phyloP scores from a whole-genome alignment of 64 coral and sea anemone species.

The Actinia equina region DNA sequence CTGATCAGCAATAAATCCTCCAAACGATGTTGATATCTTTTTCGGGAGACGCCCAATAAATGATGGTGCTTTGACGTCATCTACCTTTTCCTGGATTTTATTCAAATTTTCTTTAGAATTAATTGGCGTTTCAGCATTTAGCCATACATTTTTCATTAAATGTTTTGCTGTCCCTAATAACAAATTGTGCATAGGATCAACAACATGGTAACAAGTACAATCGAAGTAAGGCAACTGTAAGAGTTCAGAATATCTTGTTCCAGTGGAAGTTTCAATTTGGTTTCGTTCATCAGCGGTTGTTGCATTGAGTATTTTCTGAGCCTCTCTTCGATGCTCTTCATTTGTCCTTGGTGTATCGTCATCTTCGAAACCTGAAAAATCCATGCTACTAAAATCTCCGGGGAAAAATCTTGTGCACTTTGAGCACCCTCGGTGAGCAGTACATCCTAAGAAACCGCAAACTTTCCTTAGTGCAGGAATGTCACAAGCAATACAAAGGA shows the following conservation, averaged over 20 bases:
- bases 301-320: constrained; percentile 53
- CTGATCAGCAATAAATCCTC: constrained; percentile 73
- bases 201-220: constrained; percentile 49
- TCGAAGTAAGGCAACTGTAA: constrained; percentile 61
- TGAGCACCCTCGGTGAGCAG: constrained; percentile 40
- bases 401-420: constrained; percentile 56
- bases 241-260: constrained; percentile 55
- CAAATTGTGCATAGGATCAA: constrained; percentile 67
- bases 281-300: constrained; percentile 38
- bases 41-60: constrained; percentile 37
- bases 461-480: constrained; percentile 29
- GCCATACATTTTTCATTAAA: constrained; percentile 54
- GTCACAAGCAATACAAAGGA: constrained; percentile 56
- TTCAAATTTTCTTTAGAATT: constrained; percentile 30
- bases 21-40: constrained; percentile 61
- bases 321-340: constrained; percentile 42
- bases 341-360: constrained; percentile 25
- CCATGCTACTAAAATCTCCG: constrained; percentile 28
- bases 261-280: constrained; percentile 19
- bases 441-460: constrained; percentile 35
- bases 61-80: constrained; percentile 50
- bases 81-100: constrained; percentile 59
- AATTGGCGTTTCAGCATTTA: constrained; percentile 53
- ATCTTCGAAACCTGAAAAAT: constrained; percentile 61
- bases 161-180: constrained; percentile 67